Percentiles rank a stretch among this genome's conserved stretches.
phyloP scores from a whole-genome alignment of 2,888 invertebrate species.

The Microplitis deprimator region DNA sequence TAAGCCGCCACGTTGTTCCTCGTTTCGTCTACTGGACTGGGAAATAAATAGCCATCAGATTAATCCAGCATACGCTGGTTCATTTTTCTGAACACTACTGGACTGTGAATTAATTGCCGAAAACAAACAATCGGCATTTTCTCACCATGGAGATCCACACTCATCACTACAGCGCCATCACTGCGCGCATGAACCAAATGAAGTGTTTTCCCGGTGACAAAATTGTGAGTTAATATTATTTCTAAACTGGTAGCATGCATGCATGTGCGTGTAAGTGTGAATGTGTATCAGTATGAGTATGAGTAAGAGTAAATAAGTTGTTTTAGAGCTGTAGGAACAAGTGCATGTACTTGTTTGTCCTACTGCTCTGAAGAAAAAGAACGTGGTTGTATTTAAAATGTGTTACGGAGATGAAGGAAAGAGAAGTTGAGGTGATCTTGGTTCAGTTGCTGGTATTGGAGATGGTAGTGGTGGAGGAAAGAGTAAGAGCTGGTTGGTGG shows the following conservation, averaged over 20 bases:
- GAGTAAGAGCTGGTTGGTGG: slow-evolving; percentile 22
- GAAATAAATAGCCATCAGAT: background rate
- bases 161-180: slow-evolving; percentile 66
- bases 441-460: background rate
- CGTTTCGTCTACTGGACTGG: no score
- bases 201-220: slow-evolving; percentile 69
- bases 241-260: no score
- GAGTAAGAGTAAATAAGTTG: background rate
- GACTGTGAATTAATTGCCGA: no score
- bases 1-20: no score
- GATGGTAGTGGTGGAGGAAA: slow-evolving; percentile 13
- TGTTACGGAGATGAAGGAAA: background rate
- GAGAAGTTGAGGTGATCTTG: background rate
- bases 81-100: background rate
- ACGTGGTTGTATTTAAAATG: slow-evolving; percentile 5
- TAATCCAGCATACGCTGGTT: background rate
- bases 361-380: slow-evolving; percentile 35
- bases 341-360: slow-evolving; percentile 44
- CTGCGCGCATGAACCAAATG: slow-evolving; percentile 68
- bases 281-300: no score
- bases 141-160: slow-evolving; percentile 66
- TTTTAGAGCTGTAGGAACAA: slow-evolving; percentile 45
- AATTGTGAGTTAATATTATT: slow-evolving; percentile 47
- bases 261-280: no score
- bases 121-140: no score